Evolutionary conservation across 1,140 invertebrate species (phyloP).

Genomic region (Drosophila nasuta): DNA sequence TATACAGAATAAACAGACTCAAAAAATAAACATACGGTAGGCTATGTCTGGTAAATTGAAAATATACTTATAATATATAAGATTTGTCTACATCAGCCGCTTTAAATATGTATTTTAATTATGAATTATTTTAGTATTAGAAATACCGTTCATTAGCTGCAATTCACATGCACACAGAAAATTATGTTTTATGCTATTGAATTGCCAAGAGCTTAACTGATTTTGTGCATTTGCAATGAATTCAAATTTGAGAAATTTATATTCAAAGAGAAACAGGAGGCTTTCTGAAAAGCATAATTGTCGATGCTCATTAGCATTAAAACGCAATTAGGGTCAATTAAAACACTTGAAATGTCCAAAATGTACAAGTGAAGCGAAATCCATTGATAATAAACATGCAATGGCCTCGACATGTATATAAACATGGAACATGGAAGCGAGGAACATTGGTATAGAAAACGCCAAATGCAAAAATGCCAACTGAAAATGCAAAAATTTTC

Average conservation of each 20-base stretch:
- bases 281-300: not conserved
- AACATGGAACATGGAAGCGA: not conserved
- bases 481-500: slow-evolving; percentile 3
- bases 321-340: slow-evolving; percentile 62
- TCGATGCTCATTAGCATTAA: slow-evolving; percentile 53
- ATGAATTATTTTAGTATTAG: no score
- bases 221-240: slow-evolving; percentile 24
- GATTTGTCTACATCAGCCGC: no score
- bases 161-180: no score
- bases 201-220: not conserved
- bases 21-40: no score
- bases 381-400: slow-evolving; percentile 61
- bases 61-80: no score
- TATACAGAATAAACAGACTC: no score
- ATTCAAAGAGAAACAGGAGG: not conserved
- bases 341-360: slow-evolving; percentile 51
- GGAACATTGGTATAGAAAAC: slow-evolving; percentile 3
- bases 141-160: no score
- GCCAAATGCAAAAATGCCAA: slow-evolving; percentile 9
- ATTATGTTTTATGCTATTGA: not conserved
- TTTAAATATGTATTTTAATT: no score
- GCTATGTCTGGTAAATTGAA: no score
- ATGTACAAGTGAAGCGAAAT: slow-evolving; percentile 20
- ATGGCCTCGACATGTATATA: slow-evolving; percentile 35
- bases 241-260: slow-evolving; percentile 33